Base-by-base conservation (phyloP, 2,888 invertebrate species). In the Drosophila putrida region DNA sequence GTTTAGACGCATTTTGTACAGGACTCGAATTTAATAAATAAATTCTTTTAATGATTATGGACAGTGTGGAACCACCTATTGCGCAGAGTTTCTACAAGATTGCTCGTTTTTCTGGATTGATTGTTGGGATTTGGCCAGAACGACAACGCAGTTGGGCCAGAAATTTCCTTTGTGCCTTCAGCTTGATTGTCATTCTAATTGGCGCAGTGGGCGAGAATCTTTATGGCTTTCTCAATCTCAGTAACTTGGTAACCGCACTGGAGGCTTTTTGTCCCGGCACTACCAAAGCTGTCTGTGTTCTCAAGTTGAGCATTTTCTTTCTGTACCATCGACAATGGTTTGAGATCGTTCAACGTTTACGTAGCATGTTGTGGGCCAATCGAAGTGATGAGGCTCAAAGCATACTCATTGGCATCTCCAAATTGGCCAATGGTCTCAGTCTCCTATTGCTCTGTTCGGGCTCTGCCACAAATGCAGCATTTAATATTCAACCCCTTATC, bases 201-300 rank as follows among this genome's bases (percentile, higher is more conserved):
- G 91, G 90, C 0, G 90, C 88, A 6, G 65, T 84, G 39, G 89
- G 90, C 43, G 92, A 91, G 71, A 80, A 78, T 60, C 68, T 82
- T n/a, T 91, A 87, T 39, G 91, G 91, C 1, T 71, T 89, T 43
- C 49, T 81, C 6, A 71, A 91, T 74, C 58, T 90, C 11, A 59
- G 80, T 58, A 75, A 90, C 61, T 63, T 91, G 59, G 75, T 89
- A 0, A 65, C 68, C 6, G 91, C 92, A 0, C 75, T 92, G 61
- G 92, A 91, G 74, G 92, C 91, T 35, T 90, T 92, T 71, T 91
- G 91, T 72, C 92, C 92, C 9, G 89, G 89, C 43, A 80, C 80
- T 44, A 91, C 91, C 11, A 90, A 91, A 68, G 80, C 80, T 6
- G 85, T 92, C 5, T 90, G 70, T 10, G 71, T 92, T 3, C 67